Conservation (phyloP, 2,113 vertebrate species). For the Lasiurus borealis region DNA sequence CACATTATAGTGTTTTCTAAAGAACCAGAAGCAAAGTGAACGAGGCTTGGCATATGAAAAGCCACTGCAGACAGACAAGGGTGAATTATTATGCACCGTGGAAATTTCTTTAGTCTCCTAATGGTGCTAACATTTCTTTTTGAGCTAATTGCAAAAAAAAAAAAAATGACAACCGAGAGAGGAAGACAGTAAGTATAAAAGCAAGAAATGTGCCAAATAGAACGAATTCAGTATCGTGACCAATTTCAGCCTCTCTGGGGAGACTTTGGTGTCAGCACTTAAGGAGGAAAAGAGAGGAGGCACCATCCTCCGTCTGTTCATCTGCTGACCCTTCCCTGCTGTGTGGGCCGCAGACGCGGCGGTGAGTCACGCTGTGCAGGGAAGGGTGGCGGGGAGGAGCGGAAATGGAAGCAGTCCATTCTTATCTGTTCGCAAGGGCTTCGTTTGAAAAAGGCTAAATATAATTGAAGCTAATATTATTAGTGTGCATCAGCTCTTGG, state of each 20-base stretch:
- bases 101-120: slow-evolving; percentile 46
- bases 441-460: slow-evolving; percentile 65
- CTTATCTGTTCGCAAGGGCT: slow-evolving; percentile 16
- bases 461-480: slow-evolving; percentile 76
- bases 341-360: not conserved
- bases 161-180: slow-evolving; percentile 30
- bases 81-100: slow-evolving; percentile 32
- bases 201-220: slow-evolving; percentile 44
- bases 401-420: slow-evolving; percentile 53
- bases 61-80: not conserved
- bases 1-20: slow-evolving; percentile 65
- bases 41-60: slow-evolving; percentile 54
- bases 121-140: not conserved
- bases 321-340: not conserved
- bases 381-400: not conserved
- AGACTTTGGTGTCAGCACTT: not conserved
- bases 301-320: not conserved
- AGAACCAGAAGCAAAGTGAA: slow-evolving; percentile 54
- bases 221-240: slow-evolving; percentile 8
- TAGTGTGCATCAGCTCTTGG: slow-evolving; percentile 42
- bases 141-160: slow-evolving; percentile 61
- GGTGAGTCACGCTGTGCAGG: not conserved
- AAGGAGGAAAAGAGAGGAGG: not conserved
- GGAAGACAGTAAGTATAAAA: slow-evolving; percentile 52
- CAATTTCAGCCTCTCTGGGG: slow-evolving; percentile 29